Percentiles rank a stretch among this genome's conserved stretches.
phyloP scores from a whole-genome alignment of 1,140 invertebrate genomes.

The Cotesia glomerata region DNA sequence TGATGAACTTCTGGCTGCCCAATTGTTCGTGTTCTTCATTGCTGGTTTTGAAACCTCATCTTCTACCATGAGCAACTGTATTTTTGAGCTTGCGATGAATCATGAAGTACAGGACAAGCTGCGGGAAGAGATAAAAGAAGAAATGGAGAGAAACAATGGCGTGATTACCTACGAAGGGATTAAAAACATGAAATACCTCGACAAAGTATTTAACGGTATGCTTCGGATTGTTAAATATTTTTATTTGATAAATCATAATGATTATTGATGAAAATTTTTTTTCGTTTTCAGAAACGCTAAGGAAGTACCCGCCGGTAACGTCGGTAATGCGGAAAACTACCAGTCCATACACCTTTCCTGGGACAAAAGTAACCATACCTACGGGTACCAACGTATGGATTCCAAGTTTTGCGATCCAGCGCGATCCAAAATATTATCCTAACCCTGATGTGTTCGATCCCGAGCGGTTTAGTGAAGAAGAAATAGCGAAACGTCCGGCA shows the following conservation, averaged over 20 bases:
- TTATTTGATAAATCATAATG: too few species aligned
- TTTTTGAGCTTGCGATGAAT: conserved; percentile 68
- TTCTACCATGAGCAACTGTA: conserved; percentile 66
- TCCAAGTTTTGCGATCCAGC: conserved; percentile 65
- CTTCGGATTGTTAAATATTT: not conserved
- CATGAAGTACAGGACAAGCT: conserved; percentile 51
- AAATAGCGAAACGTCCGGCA: conserved; percentile 57
- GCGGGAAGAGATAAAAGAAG: conserved; percentile 14
- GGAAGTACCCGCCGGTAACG: conserved; percentile 66
- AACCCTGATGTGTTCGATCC: conserved; percentile 68
- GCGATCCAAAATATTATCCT: conserved; percentile 66
- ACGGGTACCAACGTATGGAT: conserved; percentile 59
- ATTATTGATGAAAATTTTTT: not conserved
- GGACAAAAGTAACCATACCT: conserved; percentile 56
- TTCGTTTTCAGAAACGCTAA: conserved; percentile 55
- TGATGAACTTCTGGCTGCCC: conserved; percentile 58
- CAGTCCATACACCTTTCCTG: conserved; percentile 60
- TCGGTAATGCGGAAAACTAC: conserved; percentile 61
- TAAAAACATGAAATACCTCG: conserved; percentile 56
- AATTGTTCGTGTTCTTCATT: conserved; percentile 70
- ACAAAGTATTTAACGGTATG: conserved; percentile 42
- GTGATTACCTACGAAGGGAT: conserved; percentile 58
- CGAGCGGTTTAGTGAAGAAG: conserved; percentile 67
- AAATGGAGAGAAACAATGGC: conserved; percentile 55
- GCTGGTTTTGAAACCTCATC: conserved; percentile 77